These are phyloP conservation scores for Albula glossodonta DNA, from an alignment of 2,113 vertebrate genomes.

Conservation along the genomic window DNA sequence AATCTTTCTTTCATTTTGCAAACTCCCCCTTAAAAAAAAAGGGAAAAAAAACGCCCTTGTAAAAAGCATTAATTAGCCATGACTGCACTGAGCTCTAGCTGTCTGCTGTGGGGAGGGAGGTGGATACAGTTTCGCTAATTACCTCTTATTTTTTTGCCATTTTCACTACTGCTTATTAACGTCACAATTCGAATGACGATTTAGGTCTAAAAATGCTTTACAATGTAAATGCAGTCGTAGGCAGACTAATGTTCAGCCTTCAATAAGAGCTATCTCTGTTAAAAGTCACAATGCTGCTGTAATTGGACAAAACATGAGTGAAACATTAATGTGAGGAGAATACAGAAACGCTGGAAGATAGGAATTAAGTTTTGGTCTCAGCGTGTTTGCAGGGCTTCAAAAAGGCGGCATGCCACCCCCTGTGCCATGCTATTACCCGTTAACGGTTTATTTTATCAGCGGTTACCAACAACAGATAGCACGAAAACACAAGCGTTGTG, in stretches of 20 bases:
- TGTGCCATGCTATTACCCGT: background rate
- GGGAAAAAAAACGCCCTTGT: background rate
- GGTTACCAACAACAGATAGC: constrained; percentile 9
- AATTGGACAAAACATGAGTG: too few relatives aligned
- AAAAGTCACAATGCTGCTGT: too few relatives aligned
- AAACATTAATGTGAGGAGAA: too few relatives aligned
- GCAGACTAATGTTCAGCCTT: too few relatives aligned
- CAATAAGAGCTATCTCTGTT: too few relatives aligned
- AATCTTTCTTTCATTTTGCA: constrained; percentile 19
- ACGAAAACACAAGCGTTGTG: background rate
- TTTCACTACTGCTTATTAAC: background rate
- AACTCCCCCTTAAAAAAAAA: background rate
- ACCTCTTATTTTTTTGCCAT: background rate
- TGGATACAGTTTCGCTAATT: constrained; percentile 20
- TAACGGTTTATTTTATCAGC: constrained; percentile 7
- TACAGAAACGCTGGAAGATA: too few relatives aligned
- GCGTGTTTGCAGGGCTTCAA: background rate
- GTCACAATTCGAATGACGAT: background rate
- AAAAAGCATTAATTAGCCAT: constrained; percentile 27
- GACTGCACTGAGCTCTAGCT: background rate
- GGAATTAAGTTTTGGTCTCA: background rate
- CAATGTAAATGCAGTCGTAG: background rate
- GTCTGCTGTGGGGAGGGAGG: background rate
- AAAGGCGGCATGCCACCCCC: background rate
- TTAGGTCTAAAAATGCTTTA: background rate